Percentiles rank a stretch among this genome's conserved stretches.
These are phyloP conservation scores for Nematostella vectensis DNA, from an alignment of 92 coral and sea anemone species.

Conservation along the genomic window DNA sequence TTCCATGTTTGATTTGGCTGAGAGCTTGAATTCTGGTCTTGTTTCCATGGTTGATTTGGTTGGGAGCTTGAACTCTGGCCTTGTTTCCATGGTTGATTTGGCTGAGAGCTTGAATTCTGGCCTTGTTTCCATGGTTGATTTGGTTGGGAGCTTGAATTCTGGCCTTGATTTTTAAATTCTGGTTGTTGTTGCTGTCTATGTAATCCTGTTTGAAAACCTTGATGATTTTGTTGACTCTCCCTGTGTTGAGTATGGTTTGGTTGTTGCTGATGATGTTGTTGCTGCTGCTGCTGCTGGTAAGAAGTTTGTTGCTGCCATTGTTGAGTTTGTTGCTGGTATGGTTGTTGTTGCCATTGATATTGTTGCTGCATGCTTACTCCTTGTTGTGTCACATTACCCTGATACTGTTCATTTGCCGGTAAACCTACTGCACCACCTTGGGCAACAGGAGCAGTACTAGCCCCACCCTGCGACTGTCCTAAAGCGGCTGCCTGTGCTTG, in stretches of 20 bases:
- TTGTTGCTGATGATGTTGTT: not conserved
- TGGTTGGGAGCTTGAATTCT: not conserved
- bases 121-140: slow-evolving; percentile 7
- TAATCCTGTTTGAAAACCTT: not conserved
- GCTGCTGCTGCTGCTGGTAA: slow-evolving; percentile 7
- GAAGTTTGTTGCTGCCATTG: slow-evolving; percentile 3
- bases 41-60: slow-evolving; percentile 11
- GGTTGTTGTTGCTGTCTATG: not conserved
- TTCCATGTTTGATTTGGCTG: slow-evolving; percentile 3
- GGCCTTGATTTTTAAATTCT: not conserved
- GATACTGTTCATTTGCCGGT: slow-evolving; percentile 2
- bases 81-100: slow-evolving; percentile 1
- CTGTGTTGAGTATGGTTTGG: slow-evolving; percentile 2
- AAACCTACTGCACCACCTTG: not conserved
- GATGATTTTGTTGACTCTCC: not conserved
- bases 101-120: slow-evolving; percentile 12
- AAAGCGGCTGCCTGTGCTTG: slow-evolving; percentile 15
- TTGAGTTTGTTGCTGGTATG: slow-evolving; percentile 8
- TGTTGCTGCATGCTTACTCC: too few relatives aligned
- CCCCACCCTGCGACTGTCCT: not conserved
- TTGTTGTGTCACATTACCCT: slow-evolving; percentile 13
- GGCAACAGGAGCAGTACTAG: too few relatives aligned
- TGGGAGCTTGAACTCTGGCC: not conserved
- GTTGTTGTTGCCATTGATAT: slow-evolving; percentile 4
- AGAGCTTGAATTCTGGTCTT: slow-evolving; percentile 8